Base-by-base conservation (phyloP, 1,140 invertebrate species). In the Papilio dardanus region DNA sequence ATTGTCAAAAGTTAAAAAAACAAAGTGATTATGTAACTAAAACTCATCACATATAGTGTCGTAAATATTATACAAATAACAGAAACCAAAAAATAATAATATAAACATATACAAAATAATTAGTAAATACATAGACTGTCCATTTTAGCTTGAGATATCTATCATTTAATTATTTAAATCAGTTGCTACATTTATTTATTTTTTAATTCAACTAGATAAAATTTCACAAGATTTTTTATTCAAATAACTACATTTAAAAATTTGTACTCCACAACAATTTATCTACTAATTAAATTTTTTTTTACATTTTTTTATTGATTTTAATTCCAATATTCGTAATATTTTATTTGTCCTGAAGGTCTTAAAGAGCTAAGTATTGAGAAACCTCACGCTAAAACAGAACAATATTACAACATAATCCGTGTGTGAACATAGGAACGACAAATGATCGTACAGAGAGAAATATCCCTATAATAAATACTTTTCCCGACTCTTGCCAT, bases 1-100 rank as follows among this genome's bases (percentile, higher is more conserved):
- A 81, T 82, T 81, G 87, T 88, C 87, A 89, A 86, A 81, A 74
- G 76, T 74, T 87, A 87, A 88, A 87, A 88, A 58, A 58, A 54
- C 6, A 81, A 71, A 40, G 71, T 24, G 76, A 76, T 80, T 79
- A 62, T 30, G 24, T 28, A 75, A 71, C 75, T 82, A 85, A 65
- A 83, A 83, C 80, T 79, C 76, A 86, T 75, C 37, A 78, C 74
- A 73, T 30, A 62, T 58, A 58, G 50, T 74, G 58, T 76, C 71
- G 76, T 77, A 77, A 79, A 86, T 78, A 78, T 75, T 76, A 79
- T 66, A 42, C 78, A 77, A 75, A 28, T 65, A 65, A 62, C 37
- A 77, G 65, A 71, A 71, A 46, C 71, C 7, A 66, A 67, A 37
- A 68, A 33, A 7, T 50, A 74, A 74, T 2, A 42, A 65, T 76